Evolutionary conservation across 2,113 vertebrate species (phyloP), one percentile per base, ranked within the genome.

Genomic region (Pterophyllum scalare): DNA sequence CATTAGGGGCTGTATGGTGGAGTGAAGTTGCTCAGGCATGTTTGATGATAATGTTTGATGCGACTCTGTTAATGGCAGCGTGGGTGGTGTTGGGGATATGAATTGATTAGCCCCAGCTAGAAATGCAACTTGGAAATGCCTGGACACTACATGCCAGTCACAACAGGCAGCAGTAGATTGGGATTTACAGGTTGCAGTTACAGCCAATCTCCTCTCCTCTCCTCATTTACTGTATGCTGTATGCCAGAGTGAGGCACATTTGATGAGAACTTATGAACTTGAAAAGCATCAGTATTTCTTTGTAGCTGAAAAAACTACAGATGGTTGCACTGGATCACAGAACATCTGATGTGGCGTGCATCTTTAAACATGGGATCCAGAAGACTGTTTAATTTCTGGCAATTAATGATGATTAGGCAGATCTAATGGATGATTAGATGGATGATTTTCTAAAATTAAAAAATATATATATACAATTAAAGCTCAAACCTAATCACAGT

Each of bases 61-160:
- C 90, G 91, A 93, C 87, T 88, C 81, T 82, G 85, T 89, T 89
- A 79, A 94, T 91, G 92, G 80, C 80, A 82, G 82, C 22, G 78
- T 79, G 62, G 86, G 78, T 33, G 87, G 85, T 80, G 76, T 82
- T 4, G 0, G 70, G 67, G 87, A 89, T 65, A 35, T 81, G 74
- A 88, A 94, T 94, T 89, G 92, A 93, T 94, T 64, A 77, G 77
- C 20, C 79, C 60, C 58, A 82, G 79, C 80, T 87, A 90, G 88
- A 91, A 92, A 93, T 92, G 88, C 79, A 74, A 85, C 59, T 33
- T 81, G 77, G 83, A 83, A 80, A 79, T 4, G 14, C 15, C 40
- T 83, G 61, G 59, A 83, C 76, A 82, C 76, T 49, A 77, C 59
- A 65, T 26, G 70, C 24, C 84, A 89, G 82, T 89, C 84, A 84